Evolutionary conservation across 1,140 invertebrate genomes (phyloP).

Genomic region (Neuroterus valhalla): DNA sequence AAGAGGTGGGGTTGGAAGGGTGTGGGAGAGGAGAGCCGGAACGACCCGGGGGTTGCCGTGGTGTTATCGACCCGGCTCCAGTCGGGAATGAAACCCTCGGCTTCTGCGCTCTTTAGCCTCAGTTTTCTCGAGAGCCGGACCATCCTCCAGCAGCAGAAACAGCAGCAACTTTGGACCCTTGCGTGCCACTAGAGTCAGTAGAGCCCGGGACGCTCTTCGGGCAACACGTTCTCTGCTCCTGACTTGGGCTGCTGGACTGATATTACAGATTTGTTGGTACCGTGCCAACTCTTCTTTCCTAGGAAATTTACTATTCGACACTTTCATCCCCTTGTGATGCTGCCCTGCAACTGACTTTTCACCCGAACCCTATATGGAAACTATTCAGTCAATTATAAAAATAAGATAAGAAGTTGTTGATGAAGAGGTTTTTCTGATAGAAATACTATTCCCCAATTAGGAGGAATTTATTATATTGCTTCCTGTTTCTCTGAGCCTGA

Average conservation of each 20-base stretch:
- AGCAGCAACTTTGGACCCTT: slow-evolving; percentile 50
- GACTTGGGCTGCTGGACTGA: slow-evolving; percentile 41
- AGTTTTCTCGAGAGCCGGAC: slow-evolving; percentile 65
- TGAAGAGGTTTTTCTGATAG: not conserved
- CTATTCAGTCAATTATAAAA: not conserved
- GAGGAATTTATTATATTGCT: not conserved
- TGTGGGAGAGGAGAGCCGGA: slow-evolving; percentile 55
- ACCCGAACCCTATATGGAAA: not conserved
- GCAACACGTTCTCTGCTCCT: slow-evolving; percentile 52
- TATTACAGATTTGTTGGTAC: slow-evolving; percentile 24
- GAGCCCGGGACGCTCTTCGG: slow-evolving; percentile 63
- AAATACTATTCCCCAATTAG: no score
- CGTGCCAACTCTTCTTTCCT: not conserved
- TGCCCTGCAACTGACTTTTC: not conserved
- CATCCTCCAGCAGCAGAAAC: slow-evolving; percentile 53
- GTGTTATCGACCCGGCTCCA: slow-evolving; percentile 70
- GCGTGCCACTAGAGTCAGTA: slow-evolving; percentile 67
- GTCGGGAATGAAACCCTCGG: slow-evolving; percentile 62
- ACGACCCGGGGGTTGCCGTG: slow-evolving; percentile 73
- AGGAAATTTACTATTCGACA: no score
- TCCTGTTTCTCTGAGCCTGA: not conserved
- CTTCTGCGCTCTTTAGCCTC: slow-evolving; percentile 66
- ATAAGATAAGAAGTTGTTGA: not conserved
- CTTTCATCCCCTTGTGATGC: not conserved
- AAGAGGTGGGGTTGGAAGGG: slow-evolving; percentile 32